These are phyloP conservation scores for Eutolmus rufibarbis DNA, from an alignment of 2,888 invertebrate species.

Conservation along the genomic window DNA sequence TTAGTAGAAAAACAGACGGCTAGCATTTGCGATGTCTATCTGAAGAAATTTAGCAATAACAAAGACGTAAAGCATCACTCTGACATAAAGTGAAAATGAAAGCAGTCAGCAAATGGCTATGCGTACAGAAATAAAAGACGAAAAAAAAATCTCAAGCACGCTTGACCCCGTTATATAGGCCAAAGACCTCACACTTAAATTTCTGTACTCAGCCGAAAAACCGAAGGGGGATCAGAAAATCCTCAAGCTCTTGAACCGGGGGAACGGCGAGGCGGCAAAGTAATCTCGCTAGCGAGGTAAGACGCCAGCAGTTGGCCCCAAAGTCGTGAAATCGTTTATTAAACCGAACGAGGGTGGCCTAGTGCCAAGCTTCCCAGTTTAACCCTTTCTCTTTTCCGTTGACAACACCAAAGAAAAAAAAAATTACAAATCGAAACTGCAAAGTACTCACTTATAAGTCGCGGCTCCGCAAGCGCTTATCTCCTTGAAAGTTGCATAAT, in stretches of 20 bases:
- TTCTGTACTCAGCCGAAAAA: neutral
- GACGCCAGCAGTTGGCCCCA: neutral
- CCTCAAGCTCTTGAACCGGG: neutral
- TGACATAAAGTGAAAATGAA: slow-evolving; percentile 16
- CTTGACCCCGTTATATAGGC: slow-evolving; percentile 38
- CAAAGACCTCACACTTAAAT: slow-evolving; percentile 38
- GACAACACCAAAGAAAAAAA: neutral
- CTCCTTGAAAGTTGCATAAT: slow-evolving; percentile 26
- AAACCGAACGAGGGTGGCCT: neutral
- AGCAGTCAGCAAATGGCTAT: slow-evolving; percentile 3
- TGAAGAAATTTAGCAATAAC: neutral
- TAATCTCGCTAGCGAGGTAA: neutral
- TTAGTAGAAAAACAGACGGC: neutral
- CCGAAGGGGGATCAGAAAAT: slow-evolving; percentile 8
- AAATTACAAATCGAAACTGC: neutral
- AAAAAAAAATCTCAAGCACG: slow-evolving; percentile 11
- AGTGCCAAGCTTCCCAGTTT: neutral
- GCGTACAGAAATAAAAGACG: neutral
- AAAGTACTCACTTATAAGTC: slow-evolving; percentile 28
- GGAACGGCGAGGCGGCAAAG: neutral
- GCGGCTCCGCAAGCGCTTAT: neutral
- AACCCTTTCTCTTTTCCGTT: slow-evolving; percentile 25
- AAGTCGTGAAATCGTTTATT: neutral
- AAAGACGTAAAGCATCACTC: neutral
- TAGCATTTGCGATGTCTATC: neutral